Conservation (phyloP, 1,140 invertebrate genomes). For the Leptopilina boulardi region DNA sequence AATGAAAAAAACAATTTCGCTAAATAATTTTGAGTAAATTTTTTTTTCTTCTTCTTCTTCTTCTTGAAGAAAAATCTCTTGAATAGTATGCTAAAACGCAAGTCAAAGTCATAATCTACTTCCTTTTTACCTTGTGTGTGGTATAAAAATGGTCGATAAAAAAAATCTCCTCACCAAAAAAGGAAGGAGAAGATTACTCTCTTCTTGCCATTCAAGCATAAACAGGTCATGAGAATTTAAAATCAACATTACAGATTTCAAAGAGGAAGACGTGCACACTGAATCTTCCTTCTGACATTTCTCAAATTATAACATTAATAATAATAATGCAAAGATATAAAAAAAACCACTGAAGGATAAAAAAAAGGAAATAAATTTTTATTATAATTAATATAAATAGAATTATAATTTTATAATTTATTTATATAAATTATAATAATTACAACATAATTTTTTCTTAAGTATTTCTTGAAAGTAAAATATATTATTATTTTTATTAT, state of each 20-base stretch:
- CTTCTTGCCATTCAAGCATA: conserved; percentile 14
- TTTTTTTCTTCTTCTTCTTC: too few relatives aligned
- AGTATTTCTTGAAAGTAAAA: too few relatives aligned
- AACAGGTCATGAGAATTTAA: conserved; percentile 28
- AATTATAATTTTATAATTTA: too few relatives aligned
- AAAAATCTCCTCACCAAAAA: conserved; percentile 11
- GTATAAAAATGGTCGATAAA: conserved; percentile 15
- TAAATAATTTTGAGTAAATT: too few relatives aligned
- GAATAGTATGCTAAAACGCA: neutral
- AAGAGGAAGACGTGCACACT: neutral
- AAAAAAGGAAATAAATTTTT: too few relatives aligned
- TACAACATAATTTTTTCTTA: too few relatives aligned
- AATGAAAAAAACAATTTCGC: too few relatives aligned
- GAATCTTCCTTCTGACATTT: neutral
- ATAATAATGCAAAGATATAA: too few relatives aligned
- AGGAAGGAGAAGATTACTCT: neutral
- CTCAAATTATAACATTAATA: conserved; percentile 1
- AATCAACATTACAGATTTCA: conserved; percentile 22
- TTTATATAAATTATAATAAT: too few relatives aligned
- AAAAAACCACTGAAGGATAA: too few relatives aligned
- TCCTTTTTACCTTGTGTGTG: neutral
- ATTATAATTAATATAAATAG: too few relatives aligned
- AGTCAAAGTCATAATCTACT: conserved; percentile 5
- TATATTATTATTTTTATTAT: too few relatives aligned
- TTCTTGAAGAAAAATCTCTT: neutral